Evolutionary conservation across 2,797 vertebrate species (phyloP), one percentile per base, ranked within the genome.

Genomic region (Trematocara caparti): DNA sequence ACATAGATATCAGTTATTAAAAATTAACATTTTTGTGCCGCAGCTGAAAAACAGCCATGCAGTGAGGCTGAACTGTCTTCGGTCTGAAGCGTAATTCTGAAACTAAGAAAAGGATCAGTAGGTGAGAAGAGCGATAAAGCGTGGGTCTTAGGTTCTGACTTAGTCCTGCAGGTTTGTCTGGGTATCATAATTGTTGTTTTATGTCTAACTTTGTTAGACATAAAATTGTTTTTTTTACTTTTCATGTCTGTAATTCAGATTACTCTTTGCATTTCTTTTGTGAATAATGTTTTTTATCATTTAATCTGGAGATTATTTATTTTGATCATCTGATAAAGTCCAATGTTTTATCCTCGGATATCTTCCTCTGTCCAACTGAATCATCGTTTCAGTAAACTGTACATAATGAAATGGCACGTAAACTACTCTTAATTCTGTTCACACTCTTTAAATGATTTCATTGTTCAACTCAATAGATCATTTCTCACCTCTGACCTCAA

Each of bases 401-500:
- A 59, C 30, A 34, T 34, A 59, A 34, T 59, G 30, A 59, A 34
- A 6, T 34, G 17, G 30, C 15, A 59, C 4, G 2, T n/a, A 34
- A 59, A 6, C 55, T 1, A 7, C 17, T 34, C 17, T 34, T n/a
- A 34, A 59, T 34, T 59, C 30, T 59, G 2, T n/a, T n/a, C 30
- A 34, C 55, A 34, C 55, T 34, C 55, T 34, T 59, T 34, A 57
- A 57, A 59, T 17, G 9, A 34, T 34, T 40, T 40, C 38, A 13
- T 40, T 12, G 11, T 40, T 13, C 12, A 40, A 34, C 55, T 7
- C 30, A 59, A 59, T 34, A n/a, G 6, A 59, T 59, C 55, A 34
- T 59, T 59, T 59, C 55, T 59, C 30, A 59, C 55, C 17, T n/a
- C 55, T n/a, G 17, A 59, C 55, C 55, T 59, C 30, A 59, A n/a